Percentiles rank a stretch among this genome's conserved stretches.
Conservation (phyloP, 1,140 invertebrate species). For the Zaprionus camerounensis region DNA sequence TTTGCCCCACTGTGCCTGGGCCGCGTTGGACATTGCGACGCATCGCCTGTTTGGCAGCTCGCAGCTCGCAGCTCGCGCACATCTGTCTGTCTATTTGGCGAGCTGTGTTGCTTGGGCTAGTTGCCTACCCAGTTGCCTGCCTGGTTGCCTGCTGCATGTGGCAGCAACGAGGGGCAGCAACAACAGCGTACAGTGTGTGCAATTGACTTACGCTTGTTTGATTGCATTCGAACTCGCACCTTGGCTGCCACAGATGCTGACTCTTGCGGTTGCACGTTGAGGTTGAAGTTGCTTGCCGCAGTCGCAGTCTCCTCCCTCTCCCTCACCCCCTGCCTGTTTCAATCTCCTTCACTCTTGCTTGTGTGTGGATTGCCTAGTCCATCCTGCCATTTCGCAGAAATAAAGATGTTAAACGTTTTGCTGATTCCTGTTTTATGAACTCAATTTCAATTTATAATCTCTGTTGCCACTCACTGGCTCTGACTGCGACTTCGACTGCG, state of each 20-base stretch:
- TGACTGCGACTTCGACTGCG: conserved; percentile 3
- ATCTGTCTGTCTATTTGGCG: conserved; percentile 76
- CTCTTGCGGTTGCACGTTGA: conserved; percentile 24
- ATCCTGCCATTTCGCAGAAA: conserved; percentile 74
- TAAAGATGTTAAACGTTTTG: conserved; percentile 84
- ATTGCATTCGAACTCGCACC: conserved; percentile 81
- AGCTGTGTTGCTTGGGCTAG: conserved; percentile 13
- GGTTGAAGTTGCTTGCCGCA: conserved; percentile 24
- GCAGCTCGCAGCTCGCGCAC: conserved; percentile 66
- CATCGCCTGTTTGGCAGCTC: conserved; percentile 63
- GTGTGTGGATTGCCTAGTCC: conserved; percentile 26
- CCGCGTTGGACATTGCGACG: conserved; percentile 34
- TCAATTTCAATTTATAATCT: conserved; percentile 84
- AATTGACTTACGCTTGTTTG: conserved; percentile 82
- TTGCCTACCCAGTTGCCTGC: conserved; percentile 40
- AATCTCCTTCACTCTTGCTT: background rate
- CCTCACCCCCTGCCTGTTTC: background rate
- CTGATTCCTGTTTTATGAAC: conserved; percentile 84
- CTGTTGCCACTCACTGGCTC: conserved; percentile 74
- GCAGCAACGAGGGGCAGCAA: conserved; percentile 13
- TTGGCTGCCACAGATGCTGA: conserved; percentile 43
- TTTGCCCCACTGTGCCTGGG: conserved; percentile 40
- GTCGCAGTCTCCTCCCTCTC: background rate
- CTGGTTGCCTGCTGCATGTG: conserved; percentile 17
- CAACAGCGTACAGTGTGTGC: conserved; percentile 49